Evolutionary conservation across 2,113 vertebrate species (phyloP).

Genomic region (Calyptomena viridis): DNA sequence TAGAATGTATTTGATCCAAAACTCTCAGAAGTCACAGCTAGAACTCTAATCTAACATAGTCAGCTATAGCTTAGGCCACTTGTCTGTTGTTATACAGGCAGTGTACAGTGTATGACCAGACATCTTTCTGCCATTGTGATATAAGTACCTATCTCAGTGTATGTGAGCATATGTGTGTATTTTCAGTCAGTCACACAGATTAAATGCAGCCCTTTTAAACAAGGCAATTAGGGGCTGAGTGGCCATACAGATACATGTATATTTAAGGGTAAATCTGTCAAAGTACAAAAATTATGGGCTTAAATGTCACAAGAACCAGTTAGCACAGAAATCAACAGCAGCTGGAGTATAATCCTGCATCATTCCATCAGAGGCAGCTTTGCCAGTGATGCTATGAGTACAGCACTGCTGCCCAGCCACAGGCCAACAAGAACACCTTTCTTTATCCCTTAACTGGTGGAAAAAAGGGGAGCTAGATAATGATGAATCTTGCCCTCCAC

Average conservation of each 20-base stretch:
- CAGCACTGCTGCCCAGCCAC: fast-evolving
- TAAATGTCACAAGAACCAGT: not conserved
- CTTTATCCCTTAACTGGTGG: not conserved
- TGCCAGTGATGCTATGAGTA: not conserved
- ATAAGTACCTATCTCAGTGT: not conserved
- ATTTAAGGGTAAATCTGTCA: not conserved
- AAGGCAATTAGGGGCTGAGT: not conserved
- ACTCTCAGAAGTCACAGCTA: not conserved
- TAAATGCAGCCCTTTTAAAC: not conserved
- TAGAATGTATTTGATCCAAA: not conserved
- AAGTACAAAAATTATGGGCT: not conserved
- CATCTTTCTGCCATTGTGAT: not conserved
- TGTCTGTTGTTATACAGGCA: not conserved
- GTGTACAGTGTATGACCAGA: not conserved
- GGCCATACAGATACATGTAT: fast-evolving
- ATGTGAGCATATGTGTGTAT: not conserved
- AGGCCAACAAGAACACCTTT: not conserved
- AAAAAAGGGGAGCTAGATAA: not conserved
- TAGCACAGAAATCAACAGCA: not conserved
- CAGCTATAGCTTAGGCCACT: not conserved
- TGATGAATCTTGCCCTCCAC: not conserved
- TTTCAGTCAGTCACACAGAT: not conserved
- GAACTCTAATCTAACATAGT: not conserved
- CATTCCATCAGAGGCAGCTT: not conserved
- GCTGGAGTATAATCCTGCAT: not conserved